These are phyloP conservation scores for Vulpes ferrilata DNA, from an alignment of 2,113 vertebrate genomes.

Conservation along the genomic window DNA sequence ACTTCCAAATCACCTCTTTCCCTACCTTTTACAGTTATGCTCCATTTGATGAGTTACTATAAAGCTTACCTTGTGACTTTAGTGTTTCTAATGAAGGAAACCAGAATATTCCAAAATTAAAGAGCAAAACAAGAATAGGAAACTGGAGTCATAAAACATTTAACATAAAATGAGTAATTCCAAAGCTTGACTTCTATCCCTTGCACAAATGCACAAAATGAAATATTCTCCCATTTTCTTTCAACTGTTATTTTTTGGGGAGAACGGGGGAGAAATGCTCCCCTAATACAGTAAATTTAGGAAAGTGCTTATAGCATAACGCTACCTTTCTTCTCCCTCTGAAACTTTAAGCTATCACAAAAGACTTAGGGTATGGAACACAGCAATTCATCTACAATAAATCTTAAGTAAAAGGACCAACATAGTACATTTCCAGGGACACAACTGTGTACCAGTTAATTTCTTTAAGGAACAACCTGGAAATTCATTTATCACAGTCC, in stretches of 20 bases:
- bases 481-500: conserved; percentile 56
- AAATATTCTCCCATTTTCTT: conserved; percentile 15
- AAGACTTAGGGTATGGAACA: neutral
- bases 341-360: neutral
- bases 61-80: neutral
- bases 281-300: neutral
- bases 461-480: conserved; percentile 42
- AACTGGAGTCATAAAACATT: neutral
- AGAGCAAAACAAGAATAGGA: conserved; percentile 36
- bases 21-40: neutral
- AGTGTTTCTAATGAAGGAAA: conserved; percentile 53
- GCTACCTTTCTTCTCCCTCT: neutral
- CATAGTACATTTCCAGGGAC: neutral
- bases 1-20: conserved; percentile 26
- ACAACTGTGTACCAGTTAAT: neutral
- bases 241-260: neutral
- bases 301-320: neutral
- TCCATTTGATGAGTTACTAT: conserved; percentile 33
- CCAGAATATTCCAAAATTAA: conserved; percentile 23
- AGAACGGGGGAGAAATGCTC: neutral
- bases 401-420: neutral
- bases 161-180: neutral
- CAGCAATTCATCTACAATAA: neutral
- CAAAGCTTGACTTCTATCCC: neutral
- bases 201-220: neutral